Conservation (phyloP, 2,888 invertebrate genomes). For the Eubasilissa splendida region DNA sequence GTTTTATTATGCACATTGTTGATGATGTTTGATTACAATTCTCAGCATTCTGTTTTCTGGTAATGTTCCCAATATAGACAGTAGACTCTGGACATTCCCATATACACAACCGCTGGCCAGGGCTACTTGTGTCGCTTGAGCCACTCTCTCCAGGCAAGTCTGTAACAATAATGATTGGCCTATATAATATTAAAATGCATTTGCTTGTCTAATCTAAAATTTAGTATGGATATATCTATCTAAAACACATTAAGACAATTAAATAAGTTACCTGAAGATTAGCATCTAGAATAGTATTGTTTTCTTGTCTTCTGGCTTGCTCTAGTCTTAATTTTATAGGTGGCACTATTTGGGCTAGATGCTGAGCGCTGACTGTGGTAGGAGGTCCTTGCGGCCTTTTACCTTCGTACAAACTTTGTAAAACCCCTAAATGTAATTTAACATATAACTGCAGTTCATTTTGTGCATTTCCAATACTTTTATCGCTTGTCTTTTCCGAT, state of each 20-base stretch:
- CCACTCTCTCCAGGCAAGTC: conserved; percentile 82
- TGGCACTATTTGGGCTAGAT: conserved; percentile 71
- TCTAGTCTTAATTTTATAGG: conserved; percentile 68
- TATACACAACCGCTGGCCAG: conserved; percentile 85
- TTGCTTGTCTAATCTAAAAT: no score
- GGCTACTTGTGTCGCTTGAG: conserved; percentile 88
- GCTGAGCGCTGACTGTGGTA: conserved; percentile 77
- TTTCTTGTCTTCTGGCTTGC: conserved; percentile 64
- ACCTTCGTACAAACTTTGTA: conserved; percentile 77
- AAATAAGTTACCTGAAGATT: conserved; percentile 65
- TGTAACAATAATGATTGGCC: conserved; percentile 64
- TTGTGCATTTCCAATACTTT: conserved; percentile 53
- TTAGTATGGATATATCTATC: not conserved
- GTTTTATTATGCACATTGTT: conserved; percentile 65
- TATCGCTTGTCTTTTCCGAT: conserved; percentile 10
- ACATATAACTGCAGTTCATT: conserved; percentile 71
- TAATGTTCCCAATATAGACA: conserved; percentile 75
- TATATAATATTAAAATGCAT: no score
- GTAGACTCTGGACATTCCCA: conserved; percentile 82
- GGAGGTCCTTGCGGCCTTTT: conserved; percentile 70
- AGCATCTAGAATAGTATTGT: conserved; percentile 65
- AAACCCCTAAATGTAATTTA: conserved; percentile 78
- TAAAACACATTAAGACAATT: not conserved
- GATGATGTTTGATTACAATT: conserved; percentile 77
- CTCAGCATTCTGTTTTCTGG: conserved; percentile 77